phyloP scores from a whole-genome alignment of 2,113 vertebrate genomes.

The Gorilla gorilla region DNA sequence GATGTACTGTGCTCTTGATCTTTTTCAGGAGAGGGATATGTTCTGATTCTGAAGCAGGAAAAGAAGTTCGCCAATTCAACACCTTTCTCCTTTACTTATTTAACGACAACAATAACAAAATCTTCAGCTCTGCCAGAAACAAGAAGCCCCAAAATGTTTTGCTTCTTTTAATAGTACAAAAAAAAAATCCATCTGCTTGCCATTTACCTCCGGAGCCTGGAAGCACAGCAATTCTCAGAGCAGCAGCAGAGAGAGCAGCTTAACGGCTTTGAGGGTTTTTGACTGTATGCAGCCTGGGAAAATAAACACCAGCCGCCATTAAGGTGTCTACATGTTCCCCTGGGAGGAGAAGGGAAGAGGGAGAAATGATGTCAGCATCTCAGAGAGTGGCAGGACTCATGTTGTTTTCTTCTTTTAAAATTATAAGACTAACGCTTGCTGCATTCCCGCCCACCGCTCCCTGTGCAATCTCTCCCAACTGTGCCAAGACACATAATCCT shows the following conservation, averaged over 20 bases:
- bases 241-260: background rate
- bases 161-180: conserved; percentile 30
- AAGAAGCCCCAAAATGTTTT: conserved; percentile 6
- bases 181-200: conserved; percentile 36
- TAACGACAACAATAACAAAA: background rate
- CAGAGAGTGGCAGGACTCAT: background rate
- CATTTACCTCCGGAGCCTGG: background rate
- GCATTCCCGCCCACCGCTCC: background rate
- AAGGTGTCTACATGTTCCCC: background rate
- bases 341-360: background rate
- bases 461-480: background rate
- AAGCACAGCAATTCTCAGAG: background rate
- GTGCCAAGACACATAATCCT: conserved; percentile 29
- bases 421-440: background rate
- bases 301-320: background rate
- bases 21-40: background rate
- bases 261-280: background rate
- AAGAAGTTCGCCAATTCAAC: background rate
- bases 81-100: background rate
- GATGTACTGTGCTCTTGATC: background rate
- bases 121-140: background rate
- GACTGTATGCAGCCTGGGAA: background rate
- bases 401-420: background rate
- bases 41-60: background rate
- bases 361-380: background rate